These are phyloP conservation scores for Julus scandinavius DNA, from an alignment of 2,888 invertebrate genomes.

Conservation along the genomic window DNA sequence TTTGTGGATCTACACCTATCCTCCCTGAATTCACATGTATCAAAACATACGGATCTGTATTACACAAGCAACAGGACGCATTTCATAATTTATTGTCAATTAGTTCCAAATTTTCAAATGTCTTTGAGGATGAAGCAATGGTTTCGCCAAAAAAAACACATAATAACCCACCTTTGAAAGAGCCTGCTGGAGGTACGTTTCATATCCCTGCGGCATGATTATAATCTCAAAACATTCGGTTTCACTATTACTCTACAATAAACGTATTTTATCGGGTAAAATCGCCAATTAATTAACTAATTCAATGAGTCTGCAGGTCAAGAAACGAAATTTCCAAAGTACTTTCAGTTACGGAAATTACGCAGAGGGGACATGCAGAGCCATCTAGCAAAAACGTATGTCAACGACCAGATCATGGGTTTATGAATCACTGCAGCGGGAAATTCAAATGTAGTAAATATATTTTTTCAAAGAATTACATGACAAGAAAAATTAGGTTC, in stretches of 20 bases:
- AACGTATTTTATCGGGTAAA: neutral
- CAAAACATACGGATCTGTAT: too few relatives aligned
- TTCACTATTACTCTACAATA: neutral
- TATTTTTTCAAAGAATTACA: too few relatives aligned
- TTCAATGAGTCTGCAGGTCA: neutral
- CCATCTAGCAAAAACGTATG: neutral
- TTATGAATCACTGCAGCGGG: neutral
- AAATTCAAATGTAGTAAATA: neutral
- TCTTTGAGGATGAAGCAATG: neutral
- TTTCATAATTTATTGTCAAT: too few relatives aligned
- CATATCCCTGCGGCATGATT: slow-evolving; percentile 53
- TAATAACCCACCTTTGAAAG: slow-evolving; percentile 53
- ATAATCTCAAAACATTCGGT: slow-evolving; percentile 37
- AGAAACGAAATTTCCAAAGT: slow-evolving; percentile 35
- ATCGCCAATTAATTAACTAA: slow-evolving; percentile 23
- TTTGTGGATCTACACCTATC: too few relatives aligned
- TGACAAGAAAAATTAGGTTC: too few relatives aligned
- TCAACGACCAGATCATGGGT: neutral
- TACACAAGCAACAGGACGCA: too few relatives aligned
- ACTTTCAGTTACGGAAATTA: slow-evolving; percentile 31
- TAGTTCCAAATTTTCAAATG: neutral
- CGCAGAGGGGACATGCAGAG: neutral
- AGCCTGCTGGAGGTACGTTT: slow-evolving; percentile 55
- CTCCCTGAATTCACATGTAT: too few relatives aligned
- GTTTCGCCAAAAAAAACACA: neutral